Percentiles rank a stretch among this genome's conserved stretches.
These are phyloP conservation scores for Apolygus lucorum DNA, from an alignment of 1,140 invertebrate genomes.

Conservation along the genomic window DNA sequence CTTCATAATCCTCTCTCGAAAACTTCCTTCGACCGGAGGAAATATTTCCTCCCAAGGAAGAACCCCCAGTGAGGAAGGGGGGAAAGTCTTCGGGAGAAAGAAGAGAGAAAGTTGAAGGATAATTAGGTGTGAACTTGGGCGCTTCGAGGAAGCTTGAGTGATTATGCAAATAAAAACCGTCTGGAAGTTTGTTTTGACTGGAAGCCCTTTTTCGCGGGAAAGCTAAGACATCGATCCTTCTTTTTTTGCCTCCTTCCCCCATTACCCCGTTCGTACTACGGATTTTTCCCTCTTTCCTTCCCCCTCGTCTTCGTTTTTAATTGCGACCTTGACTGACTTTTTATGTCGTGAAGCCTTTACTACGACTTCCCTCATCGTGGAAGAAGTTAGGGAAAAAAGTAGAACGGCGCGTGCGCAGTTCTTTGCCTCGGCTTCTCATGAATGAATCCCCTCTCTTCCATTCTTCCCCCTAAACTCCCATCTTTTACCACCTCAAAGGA, in stretches of 20 bases:
- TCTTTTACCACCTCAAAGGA: background rate
- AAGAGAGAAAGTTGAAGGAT: background rate
- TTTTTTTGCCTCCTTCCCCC: background rate
- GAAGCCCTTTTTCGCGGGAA: background rate
- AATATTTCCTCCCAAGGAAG: background rate
- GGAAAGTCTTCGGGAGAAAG: background rate
- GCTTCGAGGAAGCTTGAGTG: background rate
- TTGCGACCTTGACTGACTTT: slow-evolving; percentile 23
- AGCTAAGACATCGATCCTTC: slow-evolving; percentile 5
- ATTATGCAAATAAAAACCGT: slow-evolving; percentile 17
- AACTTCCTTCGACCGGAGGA: background rate
- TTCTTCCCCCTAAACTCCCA: background rate
- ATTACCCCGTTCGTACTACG: background rate
- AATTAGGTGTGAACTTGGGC: slow-evolving; percentile 7
- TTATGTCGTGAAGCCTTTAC: slow-evolving; percentile 17
- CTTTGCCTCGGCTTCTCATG: background rate
- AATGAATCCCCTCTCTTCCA: slow-evolving; percentile 2
- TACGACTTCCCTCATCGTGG: background rate
- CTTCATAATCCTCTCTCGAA: background rate
- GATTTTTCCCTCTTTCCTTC: background rate
- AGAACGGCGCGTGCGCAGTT: too few species aligned
- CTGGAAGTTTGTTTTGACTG: slow-evolving; percentile 16
- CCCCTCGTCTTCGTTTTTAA: slow-evolving; percentile 20
- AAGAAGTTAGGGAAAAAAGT: background rate
- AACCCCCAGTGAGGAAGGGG: too few species aligned